phyloP scores from a whole-genome alignment of 2,888 invertebrate genomes.

The Metallyticus violacea region DNA sequence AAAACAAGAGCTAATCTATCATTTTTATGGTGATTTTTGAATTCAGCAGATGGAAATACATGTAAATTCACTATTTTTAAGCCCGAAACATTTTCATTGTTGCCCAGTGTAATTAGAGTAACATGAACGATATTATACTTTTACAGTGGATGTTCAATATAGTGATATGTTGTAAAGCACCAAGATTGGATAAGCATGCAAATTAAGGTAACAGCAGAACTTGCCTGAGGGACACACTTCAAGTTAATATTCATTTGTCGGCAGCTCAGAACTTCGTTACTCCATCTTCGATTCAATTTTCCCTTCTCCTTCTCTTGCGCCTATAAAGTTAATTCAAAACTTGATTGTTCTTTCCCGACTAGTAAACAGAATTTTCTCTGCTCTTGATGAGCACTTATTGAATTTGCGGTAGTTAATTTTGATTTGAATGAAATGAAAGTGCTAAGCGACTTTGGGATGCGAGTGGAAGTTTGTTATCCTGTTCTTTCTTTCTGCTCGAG shows the following conservation, averaged over 20 bases:
- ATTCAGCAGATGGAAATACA: too few species aligned
- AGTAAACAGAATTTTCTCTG: background rate
- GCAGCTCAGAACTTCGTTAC: background rate
- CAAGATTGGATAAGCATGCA: background rate
- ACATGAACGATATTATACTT: too few species aligned
- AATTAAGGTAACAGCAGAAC: background rate
- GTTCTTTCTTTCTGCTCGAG: background rate
- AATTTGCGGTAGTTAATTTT: constrained; percentile 14
- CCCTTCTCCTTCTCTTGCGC: background rate
- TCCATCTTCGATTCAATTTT: constrained; percentile 1
- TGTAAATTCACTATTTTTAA: too few species aligned
- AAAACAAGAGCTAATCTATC: too few species aligned
- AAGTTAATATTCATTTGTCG: background rate
- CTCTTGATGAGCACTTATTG: constrained; percentile 2
- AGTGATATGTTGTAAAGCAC: too few species aligned
- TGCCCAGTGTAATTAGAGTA: too few species aligned
- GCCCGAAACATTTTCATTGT: too few species aligned
- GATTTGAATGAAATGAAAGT: background rate
- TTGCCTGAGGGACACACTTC: background rate
- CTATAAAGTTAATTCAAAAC: background rate
- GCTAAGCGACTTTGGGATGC: background rate
- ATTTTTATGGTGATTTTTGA: too few species aligned
- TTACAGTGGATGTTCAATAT: too few species aligned
- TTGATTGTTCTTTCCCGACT: background rate
- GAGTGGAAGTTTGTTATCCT: background rate